phyloP scores from a whole-genome alignment of 2,888 invertebrate species.

The Ecdyonurus torrentis region DNA sequence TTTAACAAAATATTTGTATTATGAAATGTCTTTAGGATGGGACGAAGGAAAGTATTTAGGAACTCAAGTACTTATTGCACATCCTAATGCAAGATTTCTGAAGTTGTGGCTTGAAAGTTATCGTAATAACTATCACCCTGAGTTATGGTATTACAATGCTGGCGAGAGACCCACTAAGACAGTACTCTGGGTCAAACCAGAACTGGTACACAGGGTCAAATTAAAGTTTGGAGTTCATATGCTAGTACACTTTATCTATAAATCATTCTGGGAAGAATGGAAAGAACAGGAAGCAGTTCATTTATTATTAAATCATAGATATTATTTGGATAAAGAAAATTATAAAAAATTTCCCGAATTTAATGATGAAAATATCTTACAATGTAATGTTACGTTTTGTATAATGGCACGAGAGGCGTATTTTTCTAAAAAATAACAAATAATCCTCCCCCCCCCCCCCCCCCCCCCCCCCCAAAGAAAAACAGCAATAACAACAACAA shows the following conservation, averaged over 20 bases:
- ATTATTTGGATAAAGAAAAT: neutral
- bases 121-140: slow-evolving; percentile 15
- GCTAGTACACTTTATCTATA: neutral
- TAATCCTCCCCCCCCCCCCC: too few species aligned
- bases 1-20: slow-evolving; percentile 19
- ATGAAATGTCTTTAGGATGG: slow-evolving; percentile 21
- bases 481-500: too few species aligned
- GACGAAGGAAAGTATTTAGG: slow-evolving; percentile 12
- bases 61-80: slow-evolving; percentile 18
- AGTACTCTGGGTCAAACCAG: slow-evolving; percentile 16
- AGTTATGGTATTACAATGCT: slow-evolving; percentile 20
- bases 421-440: too few species aligned
- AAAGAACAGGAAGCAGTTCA: neutral
- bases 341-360: neutral
- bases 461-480: too few species aligned
- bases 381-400: neutral
- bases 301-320: neutral
- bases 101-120: slow-evolving; percentile 20
- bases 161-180: slow-evolving; percentile 19
- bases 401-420: neutral
- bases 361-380: neutral
- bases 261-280: neutral
- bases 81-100: slow-evolving; percentile 21
- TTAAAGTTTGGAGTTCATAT: slow-evolving; percentile 16
- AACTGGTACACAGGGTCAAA: slow-evolving; percentile 18